These are phyloP conservation scores for Apamea anceps DNA, from an alignment of 2,888 invertebrate genomes.

Conservation along the genomic window DNA sequence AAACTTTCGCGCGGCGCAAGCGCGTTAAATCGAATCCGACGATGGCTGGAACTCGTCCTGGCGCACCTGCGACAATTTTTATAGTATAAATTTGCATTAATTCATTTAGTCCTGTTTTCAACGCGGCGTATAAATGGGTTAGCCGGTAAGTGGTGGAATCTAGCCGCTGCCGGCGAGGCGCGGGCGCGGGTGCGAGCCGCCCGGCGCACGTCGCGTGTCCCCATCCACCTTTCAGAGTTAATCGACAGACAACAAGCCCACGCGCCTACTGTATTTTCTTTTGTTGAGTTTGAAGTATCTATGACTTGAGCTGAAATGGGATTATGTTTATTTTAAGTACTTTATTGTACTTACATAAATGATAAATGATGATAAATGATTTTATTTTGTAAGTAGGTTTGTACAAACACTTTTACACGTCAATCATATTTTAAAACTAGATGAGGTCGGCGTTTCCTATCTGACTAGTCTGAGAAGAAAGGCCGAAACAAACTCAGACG, in stretches of 20 bases:
- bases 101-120: slow-evolving; percentile 90
- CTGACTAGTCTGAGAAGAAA: too few species aligned
- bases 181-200: slow-evolving; percentile 58
- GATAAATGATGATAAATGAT: too few species aligned
- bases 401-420: too few species aligned
- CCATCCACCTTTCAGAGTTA: slow-evolving; percentile 67
- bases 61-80: slow-evolving; percentile 90
- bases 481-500: too few species aligned
- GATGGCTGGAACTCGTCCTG: slow-evolving; percentile 87
- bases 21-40: slow-evolving; percentile 89
- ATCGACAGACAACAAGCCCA: slow-evolving; percentile 67
- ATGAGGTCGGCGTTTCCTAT: too few species aligned
- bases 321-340: background rate
- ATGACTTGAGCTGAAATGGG: background rate
- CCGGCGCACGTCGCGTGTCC: slow-evolving; percentile 65
- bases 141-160: slow-evolving; percentile 88
- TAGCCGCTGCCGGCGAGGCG: slow-evolving; percentile 71
- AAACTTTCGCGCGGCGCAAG: slow-evolving; percentile 86
- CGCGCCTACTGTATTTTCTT: slow-evolving; percentile 54
- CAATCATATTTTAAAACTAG: too few species aligned
- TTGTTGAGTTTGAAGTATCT: slow-evolving; percentile 35
- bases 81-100: slow-evolving; percentile 91
- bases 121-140: slow-evolving; percentile 88
- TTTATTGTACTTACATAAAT: background rate
- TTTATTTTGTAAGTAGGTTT: too few species aligned